Conservation (phyloP, 1,140 invertebrate species). For the Drosophila repleta region DNA sequence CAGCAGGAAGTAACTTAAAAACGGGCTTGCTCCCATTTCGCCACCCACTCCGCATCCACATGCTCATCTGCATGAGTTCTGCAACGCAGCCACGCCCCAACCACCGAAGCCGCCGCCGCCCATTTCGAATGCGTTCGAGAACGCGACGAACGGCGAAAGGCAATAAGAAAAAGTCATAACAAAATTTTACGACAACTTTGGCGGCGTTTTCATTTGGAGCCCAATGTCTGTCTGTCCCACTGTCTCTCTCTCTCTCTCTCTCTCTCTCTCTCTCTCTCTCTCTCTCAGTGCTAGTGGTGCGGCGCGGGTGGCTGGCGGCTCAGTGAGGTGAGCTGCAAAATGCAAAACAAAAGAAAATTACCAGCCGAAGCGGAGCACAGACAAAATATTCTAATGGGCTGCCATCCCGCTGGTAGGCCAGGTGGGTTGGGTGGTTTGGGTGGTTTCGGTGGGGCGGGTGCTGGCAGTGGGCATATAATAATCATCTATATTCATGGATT, state of each 20-base stretch:
- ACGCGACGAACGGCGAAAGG: constrained; percentile 46
- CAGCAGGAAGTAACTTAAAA: constrained; percentile 74
- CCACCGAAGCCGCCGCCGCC: background rate
- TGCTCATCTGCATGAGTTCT: constrained; percentile 17
- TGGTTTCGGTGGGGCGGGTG: background rate
- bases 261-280: no score
- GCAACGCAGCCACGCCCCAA: background rate
- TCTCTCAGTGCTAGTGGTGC: no score
- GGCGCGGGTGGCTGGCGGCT: no score
- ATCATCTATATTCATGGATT: constrained; percentile 84
- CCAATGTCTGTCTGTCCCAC: constrained; percentile 10
- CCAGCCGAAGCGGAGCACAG: constrained; percentile 33
- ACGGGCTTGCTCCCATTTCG: constrained; percentile 9
- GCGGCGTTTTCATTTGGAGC: constrained; percentile 67
- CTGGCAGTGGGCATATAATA: constrained; percentile 70
- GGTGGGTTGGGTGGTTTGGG: background rate
- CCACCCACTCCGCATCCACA: background rate
- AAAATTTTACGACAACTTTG: constrained; percentile 82
- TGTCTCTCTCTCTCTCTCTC: no score
- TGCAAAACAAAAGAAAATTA: constrained; percentile 79
- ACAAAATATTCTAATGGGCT: constrained; percentile 69
- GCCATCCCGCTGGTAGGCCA: constrained; percentile 64
- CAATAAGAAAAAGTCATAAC: constrained; percentile 82
- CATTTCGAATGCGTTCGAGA: constrained; percentile 63
- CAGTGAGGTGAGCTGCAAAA: constrained; percentile 64